Evolutionary conservation across 2,797 vertebrate genomes (phyloP).

Genomic region (Takifugu rubripes): DNA sequence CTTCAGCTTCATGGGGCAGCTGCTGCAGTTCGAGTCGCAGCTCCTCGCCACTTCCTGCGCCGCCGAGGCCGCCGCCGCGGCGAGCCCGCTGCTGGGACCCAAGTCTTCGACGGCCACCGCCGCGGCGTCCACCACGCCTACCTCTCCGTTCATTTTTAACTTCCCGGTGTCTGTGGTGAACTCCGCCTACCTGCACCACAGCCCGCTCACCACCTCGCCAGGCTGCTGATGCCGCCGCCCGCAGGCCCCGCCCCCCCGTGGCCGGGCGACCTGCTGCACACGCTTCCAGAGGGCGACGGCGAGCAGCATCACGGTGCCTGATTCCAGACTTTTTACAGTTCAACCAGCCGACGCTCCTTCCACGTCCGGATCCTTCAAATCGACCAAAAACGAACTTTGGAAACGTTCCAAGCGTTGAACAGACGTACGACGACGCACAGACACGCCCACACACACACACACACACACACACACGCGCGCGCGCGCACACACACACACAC

Average conservation of each 20-base stretch:
- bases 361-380: slow-evolving; percentile 14
- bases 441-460: slow-evolving; percentile 1
- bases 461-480: slow-evolving; percentile 25
- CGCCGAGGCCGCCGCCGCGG: slow-evolving; percentile 70
- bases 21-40: slow-evolving; percentile 83
- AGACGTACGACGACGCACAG: slow-evolving; percentile 5
- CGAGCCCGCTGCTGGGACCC: slow-evolving; percentile 71
- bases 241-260: slow-evolving; percentile 5
- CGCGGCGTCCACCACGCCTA: slow-evolving; percentile 51
- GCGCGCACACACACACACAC: slow-evolving; percentile 38
- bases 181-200: slow-evolving; percentile 75
- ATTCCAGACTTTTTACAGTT: slow-evolving; percentile 28
- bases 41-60: slow-evolving; percentile 79
- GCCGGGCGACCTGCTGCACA: slow-evolving; percentile 34
- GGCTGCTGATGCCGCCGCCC: slow-evolving; percentile 71
- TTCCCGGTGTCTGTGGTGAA: slow-evolving; percentile 80
- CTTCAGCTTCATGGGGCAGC: slow-evolving; percentile 86
- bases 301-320: slow-evolving; percentile 56
- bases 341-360: too few relatives aligned
- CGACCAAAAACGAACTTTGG: slow-evolving; percentile 49
- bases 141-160: slow-evolving; percentile 81
- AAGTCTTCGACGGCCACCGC: slow-evolving; percentile 65
- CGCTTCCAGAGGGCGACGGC: slow-evolving; percentile 40
- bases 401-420: slow-evolving; percentile 42
- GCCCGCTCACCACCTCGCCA: slow-evolving; percentile 78